Conservation (phyloP, 2,888 invertebrate species). For the Athripsodes cinereus region DNA sequence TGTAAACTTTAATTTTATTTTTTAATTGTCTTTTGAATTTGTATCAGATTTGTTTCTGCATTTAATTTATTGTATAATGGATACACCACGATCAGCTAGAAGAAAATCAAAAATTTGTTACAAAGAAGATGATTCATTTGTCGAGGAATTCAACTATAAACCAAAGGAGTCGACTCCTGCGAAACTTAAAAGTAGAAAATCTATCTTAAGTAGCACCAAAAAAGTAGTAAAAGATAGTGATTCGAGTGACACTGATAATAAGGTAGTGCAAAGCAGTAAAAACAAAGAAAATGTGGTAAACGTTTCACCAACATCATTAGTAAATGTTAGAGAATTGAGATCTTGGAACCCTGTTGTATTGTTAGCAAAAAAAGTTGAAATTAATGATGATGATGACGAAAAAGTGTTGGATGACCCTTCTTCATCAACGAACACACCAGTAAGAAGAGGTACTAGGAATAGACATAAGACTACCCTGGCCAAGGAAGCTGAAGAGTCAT, state of each 20-base stretch:
- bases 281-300: not conserved
- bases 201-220: slow-evolving; percentile 1
- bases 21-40: too few relatives aligned
- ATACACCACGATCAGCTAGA: slow-evolving; percentile 18
- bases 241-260: not conserved
- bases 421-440: not conserved
- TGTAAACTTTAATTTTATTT: too few relatives aligned
- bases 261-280: not conserved
- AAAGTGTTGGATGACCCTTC: not conserved
- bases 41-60: too few relatives aligned
- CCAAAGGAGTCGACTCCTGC: not conserved
- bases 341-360: slow-evolving; percentile 15
- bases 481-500: slow-evolving; percentile 16
- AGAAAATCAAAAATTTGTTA: slow-evolving; percentile 21
- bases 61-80: slow-evolving; percentile 6
- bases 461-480: slow-evolving; percentile 17
- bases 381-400: not conserved
- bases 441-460: slow-evolving; percentile 17
- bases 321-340: slow-evolving; percentile 2
- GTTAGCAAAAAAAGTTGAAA: slow-evolving; percentile 2
- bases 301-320: not conserved
- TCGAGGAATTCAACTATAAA: slow-evolving; percentile 16
- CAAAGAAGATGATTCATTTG: slow-evolving; percentile 24
- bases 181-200: slow-evolving; percentile 9
- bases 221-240: not conserved